Percentiles rank a stretch among this genome's conserved stretches.
These are phyloP conservation scores for Parazoanthus atlanticus DNA, from an alignment of 92 coral and sea anemone genomes.

Conservation along the genomic window DNA sequence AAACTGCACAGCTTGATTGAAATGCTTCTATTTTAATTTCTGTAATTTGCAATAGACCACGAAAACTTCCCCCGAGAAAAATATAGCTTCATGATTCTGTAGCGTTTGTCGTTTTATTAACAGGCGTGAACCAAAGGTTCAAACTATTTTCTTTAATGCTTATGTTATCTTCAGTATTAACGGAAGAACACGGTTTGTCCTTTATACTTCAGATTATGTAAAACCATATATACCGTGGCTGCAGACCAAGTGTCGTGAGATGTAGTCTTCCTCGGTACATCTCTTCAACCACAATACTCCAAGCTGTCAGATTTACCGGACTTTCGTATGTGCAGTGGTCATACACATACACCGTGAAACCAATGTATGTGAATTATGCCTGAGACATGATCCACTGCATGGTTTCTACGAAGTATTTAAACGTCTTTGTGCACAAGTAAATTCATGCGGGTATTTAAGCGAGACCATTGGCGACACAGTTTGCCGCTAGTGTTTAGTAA, in stretches of 20 bases:
- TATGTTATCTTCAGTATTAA: not conserved
- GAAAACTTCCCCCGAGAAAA: not conserved
- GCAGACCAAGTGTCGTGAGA: not conserved
- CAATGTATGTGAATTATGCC: no score
- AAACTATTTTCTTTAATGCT: not conserved
- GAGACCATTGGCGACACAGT: not conserved
- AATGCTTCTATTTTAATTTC: not conserved
- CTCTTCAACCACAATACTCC: not conserved
- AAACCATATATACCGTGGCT: not conserved
- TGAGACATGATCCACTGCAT: no score
- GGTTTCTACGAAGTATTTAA: no score
- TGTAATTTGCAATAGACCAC: not conserved
- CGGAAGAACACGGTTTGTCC: not conserved
- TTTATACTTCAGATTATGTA: no score
- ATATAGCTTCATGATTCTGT: not conserved
- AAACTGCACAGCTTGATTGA: not conserved
- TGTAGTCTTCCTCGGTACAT: not conserved
- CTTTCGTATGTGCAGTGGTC: not conserved
- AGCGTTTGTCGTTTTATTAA: not conserved
- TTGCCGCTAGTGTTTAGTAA: not conserved
- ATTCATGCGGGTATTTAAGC: no score
- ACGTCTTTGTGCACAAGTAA: no score
- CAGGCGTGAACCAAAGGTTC: not conserved
- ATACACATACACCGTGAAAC: not conserved
- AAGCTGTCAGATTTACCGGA: not conserved